These are phyloP conservation scores for Seriola dumerili DNA, from an alignment of 2,113 vertebrate genomes.

Conservation along the genomic window DNA sequence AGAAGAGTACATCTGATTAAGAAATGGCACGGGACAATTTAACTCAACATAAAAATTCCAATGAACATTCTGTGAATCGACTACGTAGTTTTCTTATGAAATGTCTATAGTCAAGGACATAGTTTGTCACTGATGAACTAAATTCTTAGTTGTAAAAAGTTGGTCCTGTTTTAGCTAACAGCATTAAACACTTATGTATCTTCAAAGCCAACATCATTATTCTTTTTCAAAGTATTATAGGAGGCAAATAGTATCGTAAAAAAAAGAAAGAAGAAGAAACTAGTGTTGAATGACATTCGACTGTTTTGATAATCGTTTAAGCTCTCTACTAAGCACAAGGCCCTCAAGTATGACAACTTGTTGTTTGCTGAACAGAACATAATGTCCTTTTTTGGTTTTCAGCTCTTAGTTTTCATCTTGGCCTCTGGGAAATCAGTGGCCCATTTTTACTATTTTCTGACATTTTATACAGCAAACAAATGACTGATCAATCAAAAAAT, in stretches of 20 bases:
- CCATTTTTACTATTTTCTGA: no score
- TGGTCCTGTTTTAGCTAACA: not conserved
- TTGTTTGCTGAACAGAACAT: no score
- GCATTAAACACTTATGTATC: not conserved
- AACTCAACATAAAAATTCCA: not conserved
- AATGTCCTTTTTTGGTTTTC: no score
- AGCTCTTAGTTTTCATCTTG: no score
- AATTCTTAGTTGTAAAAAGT: not conserved
- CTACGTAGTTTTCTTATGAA: no score
- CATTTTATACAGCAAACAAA: no score
- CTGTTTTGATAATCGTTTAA: no score
- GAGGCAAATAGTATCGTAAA: no score
- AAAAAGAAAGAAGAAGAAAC: not conserved
- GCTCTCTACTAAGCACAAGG: no score
- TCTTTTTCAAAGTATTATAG: not conserved
- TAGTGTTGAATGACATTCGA: not conserved
- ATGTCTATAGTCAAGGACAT: not conserved
- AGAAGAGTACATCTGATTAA: constrained; percentile 26
- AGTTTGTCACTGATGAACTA: not conserved
- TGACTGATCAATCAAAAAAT: no score
- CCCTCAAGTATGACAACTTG: no score
- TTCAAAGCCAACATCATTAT: not conserved
- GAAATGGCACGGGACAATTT: not conserved
- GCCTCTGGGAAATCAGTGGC: no score
- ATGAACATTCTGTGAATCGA: not conserved